phyloP scores from a whole-genome alignment of 2,797 vertebrate species.

The Sebastes trivittatus region DNA sequence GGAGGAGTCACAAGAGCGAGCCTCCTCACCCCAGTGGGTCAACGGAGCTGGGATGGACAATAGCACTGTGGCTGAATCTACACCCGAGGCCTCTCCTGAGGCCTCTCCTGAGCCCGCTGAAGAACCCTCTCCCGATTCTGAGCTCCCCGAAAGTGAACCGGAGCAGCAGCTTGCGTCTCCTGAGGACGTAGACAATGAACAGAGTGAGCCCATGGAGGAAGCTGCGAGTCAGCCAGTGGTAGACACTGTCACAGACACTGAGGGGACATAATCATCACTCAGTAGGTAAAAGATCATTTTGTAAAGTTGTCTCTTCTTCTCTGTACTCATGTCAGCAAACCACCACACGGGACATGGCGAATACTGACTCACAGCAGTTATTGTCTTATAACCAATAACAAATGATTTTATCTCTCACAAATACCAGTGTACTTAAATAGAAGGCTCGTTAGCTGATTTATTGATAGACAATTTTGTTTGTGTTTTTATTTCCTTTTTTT shows the following conservation, averaged over 20 bases:
- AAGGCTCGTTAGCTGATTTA: slow-evolving; percentile 91
- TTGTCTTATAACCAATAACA: slow-evolving; percentile 90
- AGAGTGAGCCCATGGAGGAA: slow-evolving; percentile 93
- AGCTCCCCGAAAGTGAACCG: slow-evolving; percentile 52
- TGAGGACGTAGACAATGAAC: slow-evolving; percentile 90
- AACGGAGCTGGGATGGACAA: slow-evolving; percentile 89
- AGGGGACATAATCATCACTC: slow-evolving; percentile 99
- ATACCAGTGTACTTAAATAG: slow-evolving; percentile 97
- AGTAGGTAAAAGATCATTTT: slow-evolving; percentile 99
- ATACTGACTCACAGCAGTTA: slow-evolving; percentile 83
- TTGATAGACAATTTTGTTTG: slow-evolving; percentile 90
- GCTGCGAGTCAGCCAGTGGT: slow-evolving; percentile 98
- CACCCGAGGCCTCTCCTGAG: slow-evolving; percentile 61
- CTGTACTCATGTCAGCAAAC: slow-evolving; percentile 95
- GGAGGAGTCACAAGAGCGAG: slow-evolving; percentile 62
- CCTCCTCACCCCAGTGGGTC: slow-evolving; percentile 81
- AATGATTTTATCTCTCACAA: slow-evolving; percentile 92
- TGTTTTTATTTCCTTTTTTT: slow-evolving; percentile 81
- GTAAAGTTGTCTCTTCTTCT: slow-evolving; percentile 98
- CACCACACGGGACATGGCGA: slow-evolving; percentile 90
- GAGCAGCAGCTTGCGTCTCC: slow-evolving; percentile 80
- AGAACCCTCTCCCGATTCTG: slow-evolving; percentile 45
- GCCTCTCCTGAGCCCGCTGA: slow-evolving; percentile 30
- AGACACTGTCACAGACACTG: slow-evolving; percentile 98
- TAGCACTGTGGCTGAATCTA: slow-evolving; percentile 76